Percentiles rank a stretch among this genome's conserved stretches.
Conservation (phyloP, 2,888 invertebrate genomes). For the Cylindroiulus punctatus region DNA sequence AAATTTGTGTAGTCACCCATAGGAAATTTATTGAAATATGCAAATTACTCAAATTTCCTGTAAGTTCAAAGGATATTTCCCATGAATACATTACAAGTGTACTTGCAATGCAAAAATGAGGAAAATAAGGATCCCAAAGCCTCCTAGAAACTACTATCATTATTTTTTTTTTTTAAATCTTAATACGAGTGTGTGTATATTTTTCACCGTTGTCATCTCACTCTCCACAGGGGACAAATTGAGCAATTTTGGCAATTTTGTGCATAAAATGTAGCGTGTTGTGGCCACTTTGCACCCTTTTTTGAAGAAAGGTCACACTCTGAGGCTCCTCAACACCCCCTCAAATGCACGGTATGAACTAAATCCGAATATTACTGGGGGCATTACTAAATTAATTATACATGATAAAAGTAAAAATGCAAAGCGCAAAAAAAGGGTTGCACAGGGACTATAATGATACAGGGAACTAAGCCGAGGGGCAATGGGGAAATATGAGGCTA, state of each 20-base stretch:
- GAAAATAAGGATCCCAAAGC: too few species aligned
- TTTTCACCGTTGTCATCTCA: not conserved
- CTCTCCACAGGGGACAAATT: not conserved
- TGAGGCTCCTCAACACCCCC: not conserved
- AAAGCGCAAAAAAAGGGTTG: not conserved
- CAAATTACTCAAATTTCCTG: too few species aligned
- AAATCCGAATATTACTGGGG: not conserved
- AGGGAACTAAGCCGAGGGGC: not conserved
- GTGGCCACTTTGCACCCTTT: not conserved
- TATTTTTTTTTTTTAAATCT: too few species aligned
- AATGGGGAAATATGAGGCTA: not conserved
- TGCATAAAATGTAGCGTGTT: not conserved
- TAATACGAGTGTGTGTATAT: not conserved
- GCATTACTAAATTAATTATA: slow-evolving; percentile 26
- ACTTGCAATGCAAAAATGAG: too few species aligned
- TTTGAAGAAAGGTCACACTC: not conserved
- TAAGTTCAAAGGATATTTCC: too few species aligned
- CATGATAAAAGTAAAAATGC: not conserved
- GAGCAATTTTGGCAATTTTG: not conserved
- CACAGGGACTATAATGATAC: not conserved
- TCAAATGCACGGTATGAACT: not conserved
- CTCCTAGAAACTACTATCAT: too few species aligned
- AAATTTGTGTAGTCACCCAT: too few species aligned
- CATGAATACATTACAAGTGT: too few species aligned
- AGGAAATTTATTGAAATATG: too few species aligned